Evolutionary conservation across 2,113 vertebrate species (phyloP), one percentile per base, ranked within the genome.

Genomic region (Aegithalos caudatus): DNA sequence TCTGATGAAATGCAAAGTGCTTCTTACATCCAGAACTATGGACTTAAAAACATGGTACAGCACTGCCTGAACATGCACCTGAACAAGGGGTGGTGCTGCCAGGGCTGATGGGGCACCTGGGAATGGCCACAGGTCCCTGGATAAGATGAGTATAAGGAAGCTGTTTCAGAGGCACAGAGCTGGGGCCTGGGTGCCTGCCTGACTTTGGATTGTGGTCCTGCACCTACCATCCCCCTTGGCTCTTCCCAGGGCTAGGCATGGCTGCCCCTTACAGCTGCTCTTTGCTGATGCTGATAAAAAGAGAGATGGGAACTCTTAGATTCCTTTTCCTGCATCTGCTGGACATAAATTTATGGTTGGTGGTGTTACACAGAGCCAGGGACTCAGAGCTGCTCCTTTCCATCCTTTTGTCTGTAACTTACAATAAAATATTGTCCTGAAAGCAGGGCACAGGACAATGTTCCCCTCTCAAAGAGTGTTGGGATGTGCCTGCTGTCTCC

Each of bases 361-460:
- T 2, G 38, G 4, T 37, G 44, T 38, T 37, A 24, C 0, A 1
- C 14, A 31, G 67, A 42, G 35, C 35, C 13, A 25, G 24, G 27
- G 35, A 4, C 14, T n/a, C 28, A 8, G 60, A 60, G 11, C 33
- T 27, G 23, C 16, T 72, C 5, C 0, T 14, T 64, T 48, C 37
- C 9, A 11, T 16, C 0, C 0, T 9, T 0, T 0, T 1, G 3
- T 14, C 22, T 16, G 24, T 31, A 40, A 40, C 8, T 45, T 12
- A 66, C 11, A 9, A 5, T 37, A 19, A 33, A 56, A 21, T 2
- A 10, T 2, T 6, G 9, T 37, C 47, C 20, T 48, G 28, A 16
- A 7, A 2, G 24, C 0, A 12, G 22, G 0, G 17, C n/a, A 1
- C 14, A 66, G 18, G 15, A 19, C 38, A 53, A 2, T 0, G 0